phyloP scores from a whole-genome alignment of 2,797 vertebrate species.

The Esox masquinongy region DNA sequence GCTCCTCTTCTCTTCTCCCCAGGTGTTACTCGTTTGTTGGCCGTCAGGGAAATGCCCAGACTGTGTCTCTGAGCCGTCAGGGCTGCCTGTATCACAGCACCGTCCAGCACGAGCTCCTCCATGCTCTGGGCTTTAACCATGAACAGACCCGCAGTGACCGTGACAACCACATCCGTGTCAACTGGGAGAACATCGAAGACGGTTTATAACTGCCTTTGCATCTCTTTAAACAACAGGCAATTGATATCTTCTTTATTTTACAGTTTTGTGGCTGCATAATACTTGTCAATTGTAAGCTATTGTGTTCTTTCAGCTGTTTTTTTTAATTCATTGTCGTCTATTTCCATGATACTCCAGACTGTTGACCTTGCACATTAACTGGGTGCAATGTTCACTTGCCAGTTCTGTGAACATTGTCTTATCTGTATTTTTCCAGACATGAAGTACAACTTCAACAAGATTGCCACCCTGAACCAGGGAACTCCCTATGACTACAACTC shows the following conservation, averaged over 20 bases:
- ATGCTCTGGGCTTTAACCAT: constrained; percentile 77
- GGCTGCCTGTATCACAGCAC: constrained; percentile 68
- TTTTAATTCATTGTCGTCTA: background rate
- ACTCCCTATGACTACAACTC: constrained; percentile 77
- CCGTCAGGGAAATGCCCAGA: constrained; percentile 65
- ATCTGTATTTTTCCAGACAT: constrained; percentile 27
- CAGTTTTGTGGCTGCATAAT: background rate
- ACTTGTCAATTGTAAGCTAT: background rate
- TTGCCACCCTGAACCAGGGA: constrained; percentile 66
- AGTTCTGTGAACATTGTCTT: background rate
- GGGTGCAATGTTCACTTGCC: background rate
- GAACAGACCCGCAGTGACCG: constrained; percentile 79
- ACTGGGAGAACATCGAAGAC: constrained; percentile 51
- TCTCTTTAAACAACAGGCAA: background rate
- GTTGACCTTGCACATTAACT: fast-evolving
- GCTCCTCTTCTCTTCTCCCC: background rate
- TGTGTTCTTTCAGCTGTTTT: background rate
- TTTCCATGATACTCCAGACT: background rate
- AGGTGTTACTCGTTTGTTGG: constrained; percentile 77
- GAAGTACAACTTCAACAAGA: constrained; percentile 62
- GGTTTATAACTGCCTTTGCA: background rate
- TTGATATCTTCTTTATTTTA: background rate
- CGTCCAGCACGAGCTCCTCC: constrained; percentile 76
- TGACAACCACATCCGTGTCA: constrained; percentile 70
- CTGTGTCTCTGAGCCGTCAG: constrained; percentile 67